phyloP scores from a whole-genome alignment of 2,888 invertebrate species.

The Andrena fulva region DNA sequence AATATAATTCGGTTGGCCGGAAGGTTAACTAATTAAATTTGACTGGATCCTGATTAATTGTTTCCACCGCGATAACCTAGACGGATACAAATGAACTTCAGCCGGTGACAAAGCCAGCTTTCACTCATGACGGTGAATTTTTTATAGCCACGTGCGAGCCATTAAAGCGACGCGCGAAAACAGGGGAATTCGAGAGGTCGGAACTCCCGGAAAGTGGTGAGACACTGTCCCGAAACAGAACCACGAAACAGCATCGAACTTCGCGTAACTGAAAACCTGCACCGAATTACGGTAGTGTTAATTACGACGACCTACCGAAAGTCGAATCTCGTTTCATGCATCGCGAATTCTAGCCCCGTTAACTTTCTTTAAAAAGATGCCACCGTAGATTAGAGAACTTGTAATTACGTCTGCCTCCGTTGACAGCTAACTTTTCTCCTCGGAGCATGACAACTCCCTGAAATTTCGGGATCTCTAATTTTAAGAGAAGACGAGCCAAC shows the following conservation, averaged over 20 bases:
- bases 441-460: not conserved
- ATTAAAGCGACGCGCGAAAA: not conserved
- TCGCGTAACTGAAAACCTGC: not conserved
- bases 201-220: conserved; percentile 14
- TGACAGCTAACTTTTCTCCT: not conserved
- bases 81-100: not conserved
- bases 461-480: not conserved
- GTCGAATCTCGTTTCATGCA: conserved; percentile 32
- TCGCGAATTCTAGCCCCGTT: conserved; percentile 1
- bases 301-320: conserved; percentile 37
- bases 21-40: not conserved
- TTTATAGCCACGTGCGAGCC: not conserved
- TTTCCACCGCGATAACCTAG: not conserved
- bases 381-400: not conserved
- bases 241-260: not conserved
- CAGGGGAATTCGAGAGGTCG: not conserved
- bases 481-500: too few species aligned
- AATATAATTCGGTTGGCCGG: not conserved
- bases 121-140: conserved; percentile 3
- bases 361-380: not conserved
- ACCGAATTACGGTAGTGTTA: conserved; percentile 30
- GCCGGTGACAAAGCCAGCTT: not conserved
- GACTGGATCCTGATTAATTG: not conserved
- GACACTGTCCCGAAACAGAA: not conserved
- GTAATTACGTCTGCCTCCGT: conserved; percentile 7